A percentile compares a stretch with the other conserved stretches of the same genome.
Conservation (phyloP, 2,888 invertebrate genomes). For the Serrognathus titanus region DNA sequence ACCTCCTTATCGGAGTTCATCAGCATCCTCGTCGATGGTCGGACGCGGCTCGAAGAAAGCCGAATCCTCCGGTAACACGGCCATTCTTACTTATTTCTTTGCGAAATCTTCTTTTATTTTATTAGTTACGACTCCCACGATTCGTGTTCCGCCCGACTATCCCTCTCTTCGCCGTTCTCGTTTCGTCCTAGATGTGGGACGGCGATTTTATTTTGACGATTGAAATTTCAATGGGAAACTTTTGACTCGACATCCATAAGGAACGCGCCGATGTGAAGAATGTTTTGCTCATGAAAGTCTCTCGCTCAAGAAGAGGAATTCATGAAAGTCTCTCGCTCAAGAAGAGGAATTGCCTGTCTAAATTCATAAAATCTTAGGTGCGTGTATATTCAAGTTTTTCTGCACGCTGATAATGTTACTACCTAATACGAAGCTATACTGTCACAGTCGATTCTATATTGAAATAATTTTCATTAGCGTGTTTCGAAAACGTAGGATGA, state of each 20-base stretch:
- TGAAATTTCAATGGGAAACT: constrained; percentile 4
- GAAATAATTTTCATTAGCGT: no score
- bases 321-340: no score
- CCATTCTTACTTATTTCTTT: constrained; percentile 13
- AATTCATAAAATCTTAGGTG: no score
- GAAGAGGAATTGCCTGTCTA: neutral
- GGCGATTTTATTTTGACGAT: constrained; percentile 1
- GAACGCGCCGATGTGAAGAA: neutral
- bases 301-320: neutral
- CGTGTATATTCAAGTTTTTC: no score
- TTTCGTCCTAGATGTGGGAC: neutral
- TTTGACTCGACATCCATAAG: constrained; percentile 5
- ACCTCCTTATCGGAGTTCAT: constrained; percentile 31
- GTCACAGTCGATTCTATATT: no score
- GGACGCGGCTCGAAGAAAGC: constrained; percentile 10
- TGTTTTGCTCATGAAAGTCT: neutral
- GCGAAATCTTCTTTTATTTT: constrained; percentile 6
- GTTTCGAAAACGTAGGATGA: no score
- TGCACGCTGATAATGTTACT: no score
- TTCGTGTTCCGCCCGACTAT: constrained; percentile 2
- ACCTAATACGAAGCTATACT: no score
- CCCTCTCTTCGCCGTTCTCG: neutral
- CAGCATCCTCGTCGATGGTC: constrained; percentile 18
- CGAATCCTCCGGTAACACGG: constrained; percentile 13
- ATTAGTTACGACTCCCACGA: constrained; percentile 11